These are phyloP conservation scores for Parambassis ranga DNA, from an alignment of 2,797 vertebrate genomes.

Conservation along the genomic window DNA sequence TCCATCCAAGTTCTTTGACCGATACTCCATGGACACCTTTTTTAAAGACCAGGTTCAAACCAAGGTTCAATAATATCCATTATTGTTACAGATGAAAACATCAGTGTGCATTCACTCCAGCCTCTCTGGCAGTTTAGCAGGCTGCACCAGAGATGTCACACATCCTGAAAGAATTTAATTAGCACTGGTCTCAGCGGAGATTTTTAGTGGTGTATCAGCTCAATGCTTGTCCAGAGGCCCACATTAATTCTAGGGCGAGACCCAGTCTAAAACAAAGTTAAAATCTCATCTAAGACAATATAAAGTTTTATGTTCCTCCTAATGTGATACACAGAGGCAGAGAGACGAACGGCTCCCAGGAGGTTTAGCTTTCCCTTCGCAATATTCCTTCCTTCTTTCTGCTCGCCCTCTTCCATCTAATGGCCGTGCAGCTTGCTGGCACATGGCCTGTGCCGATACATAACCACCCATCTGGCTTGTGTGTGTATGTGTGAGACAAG, in stretches of 20 bases:
- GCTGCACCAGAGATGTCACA: slow-evolving; percentile 42
- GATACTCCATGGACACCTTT: no score
- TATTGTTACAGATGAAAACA: slow-evolving; percentile 16
- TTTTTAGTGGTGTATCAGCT: slow-evolving; percentile 46
- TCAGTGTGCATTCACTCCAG: background rate
- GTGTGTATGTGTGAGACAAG: slow-evolving; percentile 6
- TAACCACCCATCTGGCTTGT: slow-evolving; percentile 73
- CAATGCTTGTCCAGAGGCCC: slow-evolving; percentile 39
- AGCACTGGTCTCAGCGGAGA: slow-evolving; percentile 36
- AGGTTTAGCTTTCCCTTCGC: slow-evolving; percentile 51
- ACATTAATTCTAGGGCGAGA: slow-evolving; percentile 44
- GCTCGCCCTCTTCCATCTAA: slow-evolving; percentile 54
- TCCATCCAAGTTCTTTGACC: no score
- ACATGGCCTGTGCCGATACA: slow-evolving; percentile 75
- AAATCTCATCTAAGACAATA: slow-evolving; percentile 63
- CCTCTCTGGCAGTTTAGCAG: slow-evolving; percentile 16
- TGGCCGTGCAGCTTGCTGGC: slow-evolving; percentile 65
- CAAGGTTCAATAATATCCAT: background rate
- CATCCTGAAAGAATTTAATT: slow-evolving; percentile 42
- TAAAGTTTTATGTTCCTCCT: slow-evolving; percentile 60
- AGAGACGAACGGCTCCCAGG: slow-evolving; percentile 65
- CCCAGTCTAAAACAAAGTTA: slow-evolving; percentile 53
- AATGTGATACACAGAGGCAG: slow-evolving; percentile 52
- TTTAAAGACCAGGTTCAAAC: no score
- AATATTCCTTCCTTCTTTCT: slow-evolving; percentile 48